Percentiles rank a stretch among this genome's conserved stretches.
Conservation (phyloP, 2,888 invertebrate genomes). For the Corythucha ciliata region DNA sequence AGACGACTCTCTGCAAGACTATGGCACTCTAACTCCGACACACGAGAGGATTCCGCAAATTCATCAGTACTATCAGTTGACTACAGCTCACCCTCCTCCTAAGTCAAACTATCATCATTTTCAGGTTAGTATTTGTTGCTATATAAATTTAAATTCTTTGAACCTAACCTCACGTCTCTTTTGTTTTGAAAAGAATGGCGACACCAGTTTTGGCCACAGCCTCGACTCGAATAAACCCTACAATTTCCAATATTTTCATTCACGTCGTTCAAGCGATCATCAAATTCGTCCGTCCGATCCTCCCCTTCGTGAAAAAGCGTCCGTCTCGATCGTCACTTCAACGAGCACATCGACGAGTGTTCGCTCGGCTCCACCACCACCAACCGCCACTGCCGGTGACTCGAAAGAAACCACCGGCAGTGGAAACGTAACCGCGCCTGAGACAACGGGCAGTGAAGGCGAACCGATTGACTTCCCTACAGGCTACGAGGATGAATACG, state of each 20-base stretch:
- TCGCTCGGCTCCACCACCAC: constrained; percentile 21
- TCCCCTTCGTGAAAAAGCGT: constrained; percentile 19
- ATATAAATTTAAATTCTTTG: not conserved
- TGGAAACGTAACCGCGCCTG: no score
- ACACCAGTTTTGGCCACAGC: constrained; percentile 27
- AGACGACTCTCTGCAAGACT: no score
- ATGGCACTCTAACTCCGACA: constrained; percentile 8
- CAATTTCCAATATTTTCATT: constrained; percentile 28
- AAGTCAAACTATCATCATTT: constrained; percentile 29
- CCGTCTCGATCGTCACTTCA: constrained; percentile 23
- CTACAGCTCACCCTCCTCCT: constrained; percentile 13
- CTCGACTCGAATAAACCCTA: constrained; percentile 27
- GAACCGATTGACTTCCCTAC: no score
- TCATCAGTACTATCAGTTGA: constrained; percentile 14
- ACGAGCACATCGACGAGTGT: constrained; percentile 26
- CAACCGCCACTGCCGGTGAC: no score
- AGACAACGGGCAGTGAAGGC: no score
- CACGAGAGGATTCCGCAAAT: constrained; percentile 5
- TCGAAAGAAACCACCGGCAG: no score
- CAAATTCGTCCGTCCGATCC: not conserved
- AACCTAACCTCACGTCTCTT: not conserved
- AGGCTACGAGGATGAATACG: no score
- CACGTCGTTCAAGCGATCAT: constrained; percentile 7
- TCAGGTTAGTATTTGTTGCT: constrained; percentile 15
- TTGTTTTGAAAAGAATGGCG: constrained; percentile 18